Evolutionary conservation across 2,888 invertebrate genomes (phyloP).

Genomic region (Cryptocephalus moraei): DNA sequence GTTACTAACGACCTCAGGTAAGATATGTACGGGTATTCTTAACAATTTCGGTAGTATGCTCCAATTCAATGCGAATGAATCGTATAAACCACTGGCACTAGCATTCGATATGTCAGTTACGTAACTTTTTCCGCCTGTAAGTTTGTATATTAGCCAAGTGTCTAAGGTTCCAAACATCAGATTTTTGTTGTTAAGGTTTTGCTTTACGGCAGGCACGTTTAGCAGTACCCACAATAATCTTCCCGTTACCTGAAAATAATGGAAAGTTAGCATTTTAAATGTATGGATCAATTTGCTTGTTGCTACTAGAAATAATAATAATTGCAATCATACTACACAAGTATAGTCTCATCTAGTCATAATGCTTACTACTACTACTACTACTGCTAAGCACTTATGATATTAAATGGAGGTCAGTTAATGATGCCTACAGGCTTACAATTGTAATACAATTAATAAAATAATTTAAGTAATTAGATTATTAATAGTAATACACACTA

Average conservation of each 20-base stretch:
- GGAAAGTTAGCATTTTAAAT: no score
- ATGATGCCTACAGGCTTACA: no score
- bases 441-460: no score
- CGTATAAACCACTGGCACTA: conserved; percentile 85
- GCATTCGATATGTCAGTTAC: conserved; percentile 86
- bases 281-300: no score
- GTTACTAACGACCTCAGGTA: conserved; percentile 75
- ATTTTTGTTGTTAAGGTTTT: conserved; percentile 50
- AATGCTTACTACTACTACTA: no score
- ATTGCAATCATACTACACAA: no score
- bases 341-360: no score
- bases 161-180: conserved; percentile 83
- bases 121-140: conserved; percentile 55
- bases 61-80: conserved; percentile 86
- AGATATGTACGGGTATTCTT: conserved; percentile 60
- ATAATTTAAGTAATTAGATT: no score
- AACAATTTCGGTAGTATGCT: conserved; percentile 63
- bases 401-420: no score
- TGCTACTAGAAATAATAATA: no score
- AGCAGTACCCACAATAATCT: conserved; percentile 70
- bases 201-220: conserved; percentile 57
- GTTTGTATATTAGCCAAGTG: conserved; percentile 83
- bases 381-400: no score
- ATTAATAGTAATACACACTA: no score
- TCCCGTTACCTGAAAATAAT: conserved; percentile 32